phyloP scores from a whole-genome alignment of 2,888 invertebrate species.

The Chrysolina haemoptera region DNA sequence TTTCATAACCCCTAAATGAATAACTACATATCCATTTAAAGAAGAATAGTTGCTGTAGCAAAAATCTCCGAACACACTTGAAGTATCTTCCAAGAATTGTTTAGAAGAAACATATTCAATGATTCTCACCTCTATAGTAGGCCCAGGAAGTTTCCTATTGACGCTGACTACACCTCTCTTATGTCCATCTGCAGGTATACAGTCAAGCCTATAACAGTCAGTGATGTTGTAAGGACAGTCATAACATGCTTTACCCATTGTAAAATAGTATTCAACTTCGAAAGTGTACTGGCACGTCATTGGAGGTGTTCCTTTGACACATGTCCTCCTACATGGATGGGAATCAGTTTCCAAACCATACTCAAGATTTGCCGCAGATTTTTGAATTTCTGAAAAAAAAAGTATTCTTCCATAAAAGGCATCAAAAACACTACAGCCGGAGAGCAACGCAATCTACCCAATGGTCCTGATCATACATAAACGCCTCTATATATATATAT shows the following conservation, averaged over 20 bases:
- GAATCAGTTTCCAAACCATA: slow-evolving; percentile 57
- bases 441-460: too few relatives aligned
- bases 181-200: slow-evolving; percentile 88
- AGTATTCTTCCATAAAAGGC: too few relatives aligned
- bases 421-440: too few relatives aligned
- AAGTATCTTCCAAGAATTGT: too few relatives aligned
- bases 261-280: slow-evolving; percentile 86
- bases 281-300: slow-evolving; percentile 83
- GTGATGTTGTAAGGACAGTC: slow-evolving; percentile 82
- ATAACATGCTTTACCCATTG: slow-evolving; percentile 91
- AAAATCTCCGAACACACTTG: too few relatives aligned
- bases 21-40: too few relatives aligned
- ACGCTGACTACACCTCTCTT: slow-evolving; percentile 83
- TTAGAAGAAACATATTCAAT: not conserved
- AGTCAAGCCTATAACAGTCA: slow-evolving; percentile 85
- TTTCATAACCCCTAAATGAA: too few relatives aligned
- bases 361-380: not conserved
- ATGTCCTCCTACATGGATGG: slow-evolving; percentile 78
- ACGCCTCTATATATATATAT: too few relatives aligned
- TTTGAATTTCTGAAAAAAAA: too few relatives aligned
- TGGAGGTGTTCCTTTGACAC: slow-evolving; percentile 73
- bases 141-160: slow-evolving; percentile 91
- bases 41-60: too few relatives aligned
- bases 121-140: slow-evolving; percentile 80
- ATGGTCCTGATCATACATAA: too few relatives aligned